These are phyloP conservation scores for Standfussiana lucernea DNA, from an alignment of 2,888 invertebrate genomes.

Conservation along the genomic window DNA sequence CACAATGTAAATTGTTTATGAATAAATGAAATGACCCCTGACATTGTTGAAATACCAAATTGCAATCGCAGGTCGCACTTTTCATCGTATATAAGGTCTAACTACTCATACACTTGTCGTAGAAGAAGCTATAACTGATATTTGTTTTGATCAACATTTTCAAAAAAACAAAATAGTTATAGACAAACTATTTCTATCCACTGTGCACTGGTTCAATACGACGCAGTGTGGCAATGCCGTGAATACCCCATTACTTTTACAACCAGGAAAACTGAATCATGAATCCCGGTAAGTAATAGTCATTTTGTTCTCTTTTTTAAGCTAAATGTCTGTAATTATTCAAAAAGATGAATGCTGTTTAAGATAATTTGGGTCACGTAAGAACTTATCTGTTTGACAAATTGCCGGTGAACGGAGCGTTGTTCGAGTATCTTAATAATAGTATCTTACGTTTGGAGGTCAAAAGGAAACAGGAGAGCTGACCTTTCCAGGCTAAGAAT, in stretches of 20 bases:
- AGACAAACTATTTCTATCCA: not conserved
- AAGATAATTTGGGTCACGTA: conserved; percentile 87
- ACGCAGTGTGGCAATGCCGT: not conserved
- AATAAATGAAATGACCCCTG: not conserved
- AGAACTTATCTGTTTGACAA: conserved; percentile 87
- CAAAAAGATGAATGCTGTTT: conserved; percentile 85
- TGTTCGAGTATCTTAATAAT: conserved; percentile 80
- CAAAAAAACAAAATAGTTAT: not conserved
- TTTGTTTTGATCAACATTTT: not conserved
- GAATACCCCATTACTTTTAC: not conserved
- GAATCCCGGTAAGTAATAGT: conserved; percentile 69
- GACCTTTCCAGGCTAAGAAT: conserved; percentile 36
- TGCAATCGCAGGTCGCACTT: not conserved
- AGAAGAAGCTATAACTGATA: too few species aligned
- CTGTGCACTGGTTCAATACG: not conserved
- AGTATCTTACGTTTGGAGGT: conserved; percentile 64
- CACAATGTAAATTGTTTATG: too few species aligned
- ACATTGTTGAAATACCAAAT: not conserved
- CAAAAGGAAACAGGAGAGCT: conserved; percentile 48
- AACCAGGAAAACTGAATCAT: conserved; percentile 50
- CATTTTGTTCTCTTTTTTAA: conserved; percentile 73
- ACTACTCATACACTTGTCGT: too few species aligned
- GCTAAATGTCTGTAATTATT: conserved; percentile 82
- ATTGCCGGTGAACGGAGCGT: conserved; percentile 81
- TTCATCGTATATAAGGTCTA: too few species aligned